Conservation (phyloP, 2,888 invertebrate species). For the Andrena minutula region DNA sequence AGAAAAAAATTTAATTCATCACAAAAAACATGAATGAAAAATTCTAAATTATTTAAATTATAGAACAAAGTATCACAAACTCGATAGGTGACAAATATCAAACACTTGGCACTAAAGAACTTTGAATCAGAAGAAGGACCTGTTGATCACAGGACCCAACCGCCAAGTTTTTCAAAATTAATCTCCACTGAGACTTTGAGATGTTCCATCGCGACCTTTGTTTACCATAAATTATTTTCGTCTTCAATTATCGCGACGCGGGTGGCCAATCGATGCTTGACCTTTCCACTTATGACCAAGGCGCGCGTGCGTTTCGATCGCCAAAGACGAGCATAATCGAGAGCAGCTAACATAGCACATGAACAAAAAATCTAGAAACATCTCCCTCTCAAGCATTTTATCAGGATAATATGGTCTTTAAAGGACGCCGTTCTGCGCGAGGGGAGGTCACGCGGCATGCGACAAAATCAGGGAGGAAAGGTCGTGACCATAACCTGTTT, state of each 20-base stretch:
- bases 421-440: neutral
- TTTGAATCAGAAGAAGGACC: too few species aligned
- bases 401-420: neutral
- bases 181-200: neutral
- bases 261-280: neutral
- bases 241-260: neutral
- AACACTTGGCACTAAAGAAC: too few species aligned
- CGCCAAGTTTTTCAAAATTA: too few species aligned
- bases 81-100: too few species aligned
- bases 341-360: neutral
- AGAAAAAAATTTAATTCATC: neutral
- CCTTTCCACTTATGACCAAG: neutral
- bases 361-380: neutral
- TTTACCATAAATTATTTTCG: neutral
- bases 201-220: neutral
- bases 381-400: neutral
- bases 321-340: neutral
- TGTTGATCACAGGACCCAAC: too few species aligned
- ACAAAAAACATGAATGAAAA: neutral
- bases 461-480: constrained; percentile 1
- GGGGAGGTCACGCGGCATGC: neutral
- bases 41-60: neutral
- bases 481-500: constrained; percentile 3
- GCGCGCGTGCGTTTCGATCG: neutral
- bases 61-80: neutral